Evolutionary conservation across 2,888 invertebrate genomes (phyloP).

Genomic region (Hydrotaea cyrtoneurina): DNA sequence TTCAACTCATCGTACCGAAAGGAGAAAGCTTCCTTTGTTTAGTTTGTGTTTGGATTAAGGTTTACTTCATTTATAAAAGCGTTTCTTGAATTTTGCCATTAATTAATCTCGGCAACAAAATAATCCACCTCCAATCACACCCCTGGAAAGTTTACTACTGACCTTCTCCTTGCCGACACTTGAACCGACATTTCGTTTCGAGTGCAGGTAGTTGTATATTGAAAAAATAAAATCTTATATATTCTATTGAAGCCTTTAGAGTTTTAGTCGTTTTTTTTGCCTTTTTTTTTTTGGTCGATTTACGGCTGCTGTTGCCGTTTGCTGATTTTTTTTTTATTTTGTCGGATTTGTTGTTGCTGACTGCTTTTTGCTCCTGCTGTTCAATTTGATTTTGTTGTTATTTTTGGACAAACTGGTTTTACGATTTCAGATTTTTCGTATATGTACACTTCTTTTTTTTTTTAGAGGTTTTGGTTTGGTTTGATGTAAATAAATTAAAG

Average conservation of each 20-base stretch:
- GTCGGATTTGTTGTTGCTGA: constrained; percentile 59
- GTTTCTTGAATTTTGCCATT: too few species aligned
- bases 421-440: constrained; percentile 72
- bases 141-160: too few species aligned
- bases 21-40: too few species aligned
- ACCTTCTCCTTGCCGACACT: too few species aligned
- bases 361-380: constrained; percentile 66
- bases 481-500: constrained; percentile 66
- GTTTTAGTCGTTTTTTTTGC: constrained; percentile 33
- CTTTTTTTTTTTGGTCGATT: constrained; percentile 61
- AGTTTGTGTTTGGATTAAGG: too few species aligned
- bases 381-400: constrained; percentile 71
- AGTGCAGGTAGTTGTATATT: background rate
- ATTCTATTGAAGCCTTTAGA: constrained; percentile 60
- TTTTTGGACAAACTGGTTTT: constrained; percentile 78
- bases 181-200: constrained; percentile 1
- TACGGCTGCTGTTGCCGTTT: constrained; percentile 62
- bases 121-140: too few species aligned
- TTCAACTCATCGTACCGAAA: too few species aligned
- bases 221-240: constrained; percentile 24
- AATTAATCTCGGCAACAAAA: too few species aligned
- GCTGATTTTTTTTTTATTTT: constrained; percentile 58
- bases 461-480: constrained; percentile 54
- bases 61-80: too few species aligned
- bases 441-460: too few species aligned